These are phyloP conservation scores for Carcharodon carcharias DNA, from an alignment of 2,797 vertebrate genomes.

Conservation along the genomic window DNA sequence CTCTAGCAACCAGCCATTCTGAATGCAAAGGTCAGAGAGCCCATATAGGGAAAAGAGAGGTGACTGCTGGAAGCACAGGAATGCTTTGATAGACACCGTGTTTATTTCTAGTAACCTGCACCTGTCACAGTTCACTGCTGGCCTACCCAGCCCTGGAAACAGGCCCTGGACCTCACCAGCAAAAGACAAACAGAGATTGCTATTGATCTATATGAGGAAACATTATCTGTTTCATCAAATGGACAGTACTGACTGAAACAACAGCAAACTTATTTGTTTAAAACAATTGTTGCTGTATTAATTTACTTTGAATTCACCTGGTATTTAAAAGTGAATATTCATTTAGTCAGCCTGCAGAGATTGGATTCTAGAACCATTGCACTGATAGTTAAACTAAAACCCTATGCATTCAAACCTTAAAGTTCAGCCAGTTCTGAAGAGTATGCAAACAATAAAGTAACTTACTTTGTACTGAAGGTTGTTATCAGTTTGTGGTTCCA, in stretches of 20 bases:
- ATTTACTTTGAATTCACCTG: slow-evolving; percentile 30
- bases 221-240: slow-evolving; percentile 35
- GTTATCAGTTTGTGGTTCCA: not conserved
- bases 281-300: slow-evolving; percentile 15
- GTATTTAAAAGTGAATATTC: not conserved
- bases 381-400: not conserved
- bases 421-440: slow-evolving; percentile 3
- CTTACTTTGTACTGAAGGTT: slow-evolving; percentile 5
- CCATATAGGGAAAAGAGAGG: slow-evolving; percentile 33
- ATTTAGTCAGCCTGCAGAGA: not conserved
- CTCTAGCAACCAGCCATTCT: not conserved
- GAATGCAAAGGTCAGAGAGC: slow-evolving; percentile 31
- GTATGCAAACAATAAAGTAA: not conserved
- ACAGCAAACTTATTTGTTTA: slow-evolving; percentile 31
- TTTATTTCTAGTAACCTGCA: slow-evolving; percentile 45
- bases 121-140: slow-evolving; percentile 58
- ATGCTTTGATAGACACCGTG: rapidly evolving
- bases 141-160: slow-evolving; percentile 46
- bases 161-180: slow-evolving; percentile 39
- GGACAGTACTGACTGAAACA: slow-evolving; percentile 36
- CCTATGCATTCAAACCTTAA: not conserved
- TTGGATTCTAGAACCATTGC: not conserved
- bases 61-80: not conserved
- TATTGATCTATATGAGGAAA: slow-evolving; percentile 35
- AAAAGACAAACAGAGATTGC: slow-evolving; percentile 33